A percentile compares a stretch with the other conserved stretches of the same genome.
Conservation (phyloP, 1,140 invertebrate genomes). For the Caenorhabditis brenneri region DNA sequence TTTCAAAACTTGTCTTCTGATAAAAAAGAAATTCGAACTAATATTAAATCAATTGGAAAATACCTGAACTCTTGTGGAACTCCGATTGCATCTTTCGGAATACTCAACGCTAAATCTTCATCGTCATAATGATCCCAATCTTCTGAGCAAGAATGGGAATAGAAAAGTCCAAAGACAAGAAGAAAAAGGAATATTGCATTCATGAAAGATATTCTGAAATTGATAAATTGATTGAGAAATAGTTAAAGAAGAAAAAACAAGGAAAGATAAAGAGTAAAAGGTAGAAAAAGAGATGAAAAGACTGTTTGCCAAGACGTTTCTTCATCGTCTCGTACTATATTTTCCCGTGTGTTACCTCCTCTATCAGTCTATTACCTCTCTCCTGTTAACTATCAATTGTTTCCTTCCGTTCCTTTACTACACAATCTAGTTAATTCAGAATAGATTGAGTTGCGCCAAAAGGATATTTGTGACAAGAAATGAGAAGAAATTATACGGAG, state of each 20-base stretch:
- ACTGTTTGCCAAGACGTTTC: slow-evolving; percentile 31
- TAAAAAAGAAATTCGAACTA: too few species aligned
- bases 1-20: slow-evolving; percentile 14
- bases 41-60: neutral
- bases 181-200: neutral
- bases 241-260: neutral
- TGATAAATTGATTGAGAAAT: slow-evolving; percentile 3
- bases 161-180: neutral
- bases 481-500: neutral
- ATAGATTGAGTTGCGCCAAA: neutral
- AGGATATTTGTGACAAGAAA: neutral
- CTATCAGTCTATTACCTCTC: slow-evolving; percentile 14
- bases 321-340: slow-evolving; percentile 17
- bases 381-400: neutral
- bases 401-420: neutral
- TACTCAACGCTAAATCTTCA: slow-evolving; percentile 35
- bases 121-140: slow-evolving; percentile 16
- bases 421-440: too few species aligned
- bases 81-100: slow-evolving; percentile 9
- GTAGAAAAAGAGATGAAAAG: neutral
- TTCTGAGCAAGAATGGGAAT: neutral
- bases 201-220: neutral
- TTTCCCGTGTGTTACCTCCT: neutral
- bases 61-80: slow-evolving; percentile 35
- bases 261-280: neutral